Conservation (phyloP, 2,888 invertebrate species). For the Melinopterus prodromus region DNA sequence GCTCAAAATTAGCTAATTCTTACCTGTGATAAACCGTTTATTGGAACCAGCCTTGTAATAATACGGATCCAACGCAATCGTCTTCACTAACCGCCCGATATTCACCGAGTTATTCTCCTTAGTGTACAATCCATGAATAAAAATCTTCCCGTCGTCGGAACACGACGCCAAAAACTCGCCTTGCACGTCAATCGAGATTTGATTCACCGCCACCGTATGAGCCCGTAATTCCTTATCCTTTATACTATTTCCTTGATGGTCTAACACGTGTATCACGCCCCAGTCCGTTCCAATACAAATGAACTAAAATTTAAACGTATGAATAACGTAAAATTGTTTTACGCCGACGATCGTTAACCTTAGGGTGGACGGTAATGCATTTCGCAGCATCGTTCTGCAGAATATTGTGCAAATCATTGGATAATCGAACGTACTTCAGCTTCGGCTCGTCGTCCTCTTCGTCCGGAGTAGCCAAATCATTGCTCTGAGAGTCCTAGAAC, state of each 20-base stretch:
- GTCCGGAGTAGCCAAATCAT: slow-evolving; percentile 59
- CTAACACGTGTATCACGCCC: slow-evolving; percentile 89
- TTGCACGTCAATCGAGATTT: slow-evolving; percentile 90
- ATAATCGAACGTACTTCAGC: slow-evolving; percentile 88
- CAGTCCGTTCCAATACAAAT: slow-evolving; percentile 92
- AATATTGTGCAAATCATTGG: slow-evolving; percentile 86
- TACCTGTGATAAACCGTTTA: slow-evolving; percentile 85
- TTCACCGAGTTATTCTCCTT: slow-evolving; percentile 81
- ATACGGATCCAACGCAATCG: slow-evolving; percentile 54
- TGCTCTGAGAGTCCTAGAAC: slow-evolving; percentile 45
- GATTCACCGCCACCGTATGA: slow-evolving; percentile 92
- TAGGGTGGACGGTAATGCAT: slow-evolving; percentile 92
- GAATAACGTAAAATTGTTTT: slow-evolving; percentile 6
- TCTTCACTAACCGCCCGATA: slow-evolving; percentile 84
- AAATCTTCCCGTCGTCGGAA: slow-evolving; percentile 89
- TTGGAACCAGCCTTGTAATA: slow-evolving; percentile 74
- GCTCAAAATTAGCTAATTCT: slow-evolving; percentile 48
- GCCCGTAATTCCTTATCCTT: slow-evolving; percentile 75
- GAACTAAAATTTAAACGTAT: slow-evolving; percentile 66
- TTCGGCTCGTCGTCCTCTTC: slow-evolving; percentile 82
- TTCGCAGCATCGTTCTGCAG: slow-evolving; percentile 87
- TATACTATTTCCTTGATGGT: slow-evolving; percentile 89
- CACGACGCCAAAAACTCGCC: slow-evolving; percentile 96
- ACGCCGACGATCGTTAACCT: slow-evolving; percentile 64
- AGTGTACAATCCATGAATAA: slow-evolving; percentile 88